Evolutionary conservation across 2,797 vertebrate species (phyloP).

Genomic region (Mus spretus): DNA sequence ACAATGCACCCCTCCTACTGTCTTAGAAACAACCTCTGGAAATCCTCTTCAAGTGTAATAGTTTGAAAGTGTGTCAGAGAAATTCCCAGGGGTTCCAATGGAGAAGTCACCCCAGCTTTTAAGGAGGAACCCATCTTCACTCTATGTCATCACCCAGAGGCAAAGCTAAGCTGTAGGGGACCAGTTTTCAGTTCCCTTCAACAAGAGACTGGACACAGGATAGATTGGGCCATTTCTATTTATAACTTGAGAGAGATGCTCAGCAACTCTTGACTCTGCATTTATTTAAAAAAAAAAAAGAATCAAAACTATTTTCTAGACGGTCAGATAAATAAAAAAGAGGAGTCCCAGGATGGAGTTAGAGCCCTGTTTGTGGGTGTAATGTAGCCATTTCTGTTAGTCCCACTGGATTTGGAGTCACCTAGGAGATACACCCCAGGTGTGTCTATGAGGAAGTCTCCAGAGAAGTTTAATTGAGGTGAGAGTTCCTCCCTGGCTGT

Average conservation of each 20-base stretch:
- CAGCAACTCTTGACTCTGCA: background rate
- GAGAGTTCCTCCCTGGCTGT: background rate
- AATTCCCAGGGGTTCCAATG: slow-evolving; percentile 12
- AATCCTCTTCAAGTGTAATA: background rate
- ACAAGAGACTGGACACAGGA: background rate
- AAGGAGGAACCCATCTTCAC: background rate
- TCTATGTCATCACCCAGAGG: background rate
- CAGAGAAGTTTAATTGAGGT: background rate
- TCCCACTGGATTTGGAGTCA: background rate
- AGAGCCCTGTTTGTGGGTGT: background rate
- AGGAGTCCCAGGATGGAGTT: background rate
- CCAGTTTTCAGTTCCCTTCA: background rate
- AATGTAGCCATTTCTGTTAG: background rate
- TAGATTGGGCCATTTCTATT: background rate
- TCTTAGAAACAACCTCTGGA: background rate
- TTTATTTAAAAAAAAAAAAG: background rate
- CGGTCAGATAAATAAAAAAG: background rate
- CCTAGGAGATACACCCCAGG: background rate
- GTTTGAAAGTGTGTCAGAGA: background rate
- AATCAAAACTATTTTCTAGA: background rate
- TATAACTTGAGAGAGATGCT: background rate
- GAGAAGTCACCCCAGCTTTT: background rate
- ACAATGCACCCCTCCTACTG: background rate
- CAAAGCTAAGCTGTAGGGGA: background rate
- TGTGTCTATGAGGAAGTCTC: background rate